phyloP scores from a whole-genome alignment of 2,888 invertebrate species.

The Rotaria socialis region DNA sequence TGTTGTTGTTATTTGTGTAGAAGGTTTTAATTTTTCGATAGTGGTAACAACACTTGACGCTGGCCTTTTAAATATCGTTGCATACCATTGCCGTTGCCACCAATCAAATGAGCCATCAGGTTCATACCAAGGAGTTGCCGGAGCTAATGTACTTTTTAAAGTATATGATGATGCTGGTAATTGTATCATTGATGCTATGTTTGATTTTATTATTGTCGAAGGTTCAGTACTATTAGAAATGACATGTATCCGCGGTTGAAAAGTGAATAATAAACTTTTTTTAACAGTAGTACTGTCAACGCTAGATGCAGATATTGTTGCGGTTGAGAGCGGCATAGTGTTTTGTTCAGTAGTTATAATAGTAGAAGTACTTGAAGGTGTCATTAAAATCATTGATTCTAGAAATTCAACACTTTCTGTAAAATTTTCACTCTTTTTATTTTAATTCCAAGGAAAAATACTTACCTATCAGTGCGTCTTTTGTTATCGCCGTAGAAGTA shows the following conservation, averaged over 20 bases:
- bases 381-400: background rate
- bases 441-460: too few species aligned
- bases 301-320: background rate
- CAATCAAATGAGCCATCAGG: background rate
- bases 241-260: background rate
- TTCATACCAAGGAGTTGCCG: background rate
- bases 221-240: background rate
- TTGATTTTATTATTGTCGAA: background rate
- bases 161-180: background rate
- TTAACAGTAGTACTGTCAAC: background rate
- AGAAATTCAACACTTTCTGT: background rate
- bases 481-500: too few species aligned
- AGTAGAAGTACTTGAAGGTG: background rate
- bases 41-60: background rate
- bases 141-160: background rate
- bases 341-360: background rate
- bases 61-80: background rate
- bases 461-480: too few species aligned
- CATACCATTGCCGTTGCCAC: background rate
- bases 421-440: too few species aligned
- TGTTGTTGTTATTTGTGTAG: background rate
- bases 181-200: background rate
- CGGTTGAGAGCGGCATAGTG: background rate
- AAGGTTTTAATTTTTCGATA: background rate
- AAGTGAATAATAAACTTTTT: background rate